Percentiles rank a stretch among this genome's conserved stretches.
Conservation (phyloP, 1,140 invertebrate genomes). For the Pseudomyrmex flavicornis region DNA sequence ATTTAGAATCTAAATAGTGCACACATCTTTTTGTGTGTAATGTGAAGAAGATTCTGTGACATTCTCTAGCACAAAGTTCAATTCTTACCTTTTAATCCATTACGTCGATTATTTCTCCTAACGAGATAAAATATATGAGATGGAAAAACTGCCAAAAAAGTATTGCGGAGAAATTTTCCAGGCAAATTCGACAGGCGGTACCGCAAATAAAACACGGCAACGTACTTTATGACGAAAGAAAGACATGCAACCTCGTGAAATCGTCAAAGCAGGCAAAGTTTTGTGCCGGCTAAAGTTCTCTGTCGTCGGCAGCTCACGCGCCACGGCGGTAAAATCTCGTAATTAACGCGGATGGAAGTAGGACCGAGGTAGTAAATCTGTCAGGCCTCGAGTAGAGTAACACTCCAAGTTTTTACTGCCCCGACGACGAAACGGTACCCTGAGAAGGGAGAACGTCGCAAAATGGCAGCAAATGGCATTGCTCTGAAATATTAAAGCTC, state of each 20-base stretch:
- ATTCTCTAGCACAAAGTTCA: not conserved
- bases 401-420: constrained; percentile 71
- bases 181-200: not conserved
- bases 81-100: not conserved
- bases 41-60: not conserved
- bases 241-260: constrained; percentile 20
- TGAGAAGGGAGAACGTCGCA: constrained; percentile 1
- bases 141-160: not conserved
- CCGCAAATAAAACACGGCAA: constrained; percentile 26
- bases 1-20: not conserved
- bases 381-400: constrained; percentile 65
- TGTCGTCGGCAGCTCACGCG: constrained; percentile 21
- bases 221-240: constrained; percentile 12
- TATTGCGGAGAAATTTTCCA: constrained; percentile 20
- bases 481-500: constrained; percentile 28
- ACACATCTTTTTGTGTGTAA: not conserved
- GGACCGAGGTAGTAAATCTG: constrained; percentile 75
- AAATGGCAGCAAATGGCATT: constrained; percentile 4
- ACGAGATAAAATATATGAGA: not conserved
- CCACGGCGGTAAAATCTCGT: constrained; percentile 71
- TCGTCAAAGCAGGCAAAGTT: constrained; percentile 66
- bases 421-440: constrained; percentile 61
- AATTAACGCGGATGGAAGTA: constrained; percentile 76
- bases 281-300: constrained; percentile 65
- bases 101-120: not conserved